Base-by-base conservation (phyloP, 2,797 vertebrate species). In the Morelia viridis region DNA sequence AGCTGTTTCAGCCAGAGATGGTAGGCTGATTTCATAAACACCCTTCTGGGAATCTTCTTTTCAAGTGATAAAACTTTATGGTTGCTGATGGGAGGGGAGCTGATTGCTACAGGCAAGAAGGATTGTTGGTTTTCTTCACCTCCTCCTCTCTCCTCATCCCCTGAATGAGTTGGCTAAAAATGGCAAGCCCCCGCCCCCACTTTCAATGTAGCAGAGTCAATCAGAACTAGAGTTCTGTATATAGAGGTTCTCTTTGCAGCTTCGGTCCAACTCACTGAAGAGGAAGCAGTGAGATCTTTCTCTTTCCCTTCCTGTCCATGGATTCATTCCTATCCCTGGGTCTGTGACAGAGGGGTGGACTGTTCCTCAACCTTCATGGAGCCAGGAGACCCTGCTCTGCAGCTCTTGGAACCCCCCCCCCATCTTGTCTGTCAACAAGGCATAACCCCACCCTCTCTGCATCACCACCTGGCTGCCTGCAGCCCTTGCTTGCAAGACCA, bases 11-110 rank as follows among this genome's bases (percentile, higher is more conserved):
- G 93, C 90, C 91, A 96, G 90, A 94, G 92, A 61, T 2, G 15
- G 94, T 86, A 89, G 95, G 71, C 93, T 94, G 91, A 94, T 95
- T 93, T 93, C 94, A 95, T 64, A 96, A 96, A 96, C 4, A 85
- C 13, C 28, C 91, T 94, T 95, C 93, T 94, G 64, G 92, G 90
- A 88, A 96, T 89, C 87, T 24, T 80, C 65, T 91, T 96, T 93
- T 88, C 95, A 94, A 94, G 94, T n/a, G 94, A 90, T 92, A 91
- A 95, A 95, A 94, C 94, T 91, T 94, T 19, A 62, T 62, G 86
- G 31, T 56, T 58, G 88, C 62, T 4, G 31, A 24, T 24, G 28
- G 64, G 0, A 22, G 93, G 94, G 93, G 94, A 92, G 87, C 7
- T 0, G 60, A 93, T 15, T 68, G 91, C 89, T 92, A 61, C 85